Evolutionary conservation across 2,888 invertebrate species (phyloP), one percentile per base, ranked within the genome.

Genomic region (Marronus borbonicus): DNA sequence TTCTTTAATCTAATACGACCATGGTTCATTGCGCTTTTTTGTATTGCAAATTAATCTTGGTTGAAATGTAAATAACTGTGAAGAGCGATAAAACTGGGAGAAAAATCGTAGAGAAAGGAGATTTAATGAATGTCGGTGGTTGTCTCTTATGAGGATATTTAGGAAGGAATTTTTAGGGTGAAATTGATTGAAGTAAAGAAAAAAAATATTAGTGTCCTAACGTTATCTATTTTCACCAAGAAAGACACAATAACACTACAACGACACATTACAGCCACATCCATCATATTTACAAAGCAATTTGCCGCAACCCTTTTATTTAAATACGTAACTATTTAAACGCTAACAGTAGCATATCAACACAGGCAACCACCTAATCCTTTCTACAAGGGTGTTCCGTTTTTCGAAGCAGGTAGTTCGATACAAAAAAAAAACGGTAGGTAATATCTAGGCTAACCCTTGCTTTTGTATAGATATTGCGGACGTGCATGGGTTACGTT

Each of bases 261-360:
- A 17, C 39, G 65, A 65, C 17, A 65, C n/a, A 58, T 66, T 66
- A 66, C 65, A 20, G 17, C 7, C 10, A 5, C 44, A 66, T 66
- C 20, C 20, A 66, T 66, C 65, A 66, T 66, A 39, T 66, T 66
- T 44, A 66, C 44, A 39, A 39, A 66, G 65, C 44, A 66, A 66
- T 66, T 66, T 66, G 44, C 44, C 65, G 65, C 65, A 66, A 66
- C 65, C 49, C 65, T 66, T 66, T 66, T 17, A 10, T 36, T 20
- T 66, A 44, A 44, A 20, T 20, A 58, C 20, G 8, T 20, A 8
- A 8, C 10, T 0, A 44, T 44, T 58, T 58, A 20, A 17, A 58
- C 17, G 4, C 55, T 2, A 17, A 58, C 55, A 58, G 20, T 58
- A 44, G 44, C 44, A 44, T 44, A 44, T 44, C 44, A 44, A 44